A percentile compares a stretch with the other conserved stretches of the same genome.
These are phyloP conservation scores for Cecidostiba fungosa DNA, from an alignment of 2,888 invertebrate species.

Conservation along the genomic window DNA sequence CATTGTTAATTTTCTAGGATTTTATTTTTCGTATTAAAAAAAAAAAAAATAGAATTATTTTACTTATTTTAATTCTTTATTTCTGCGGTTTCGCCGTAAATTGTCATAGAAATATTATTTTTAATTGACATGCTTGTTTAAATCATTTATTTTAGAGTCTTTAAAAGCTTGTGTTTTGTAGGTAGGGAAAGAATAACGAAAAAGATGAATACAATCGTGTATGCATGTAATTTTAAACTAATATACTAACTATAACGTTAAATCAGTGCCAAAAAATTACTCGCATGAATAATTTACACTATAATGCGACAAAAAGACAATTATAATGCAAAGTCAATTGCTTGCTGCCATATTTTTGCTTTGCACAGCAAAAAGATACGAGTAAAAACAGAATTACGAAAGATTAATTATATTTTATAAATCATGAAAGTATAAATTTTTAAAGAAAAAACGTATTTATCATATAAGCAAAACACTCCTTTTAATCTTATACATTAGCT, in stretches of 20 bases:
- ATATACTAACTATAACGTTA: constrained; percentile 38
- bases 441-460: constrained; percentile 40
- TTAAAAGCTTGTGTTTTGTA: constrained; percentile 37
- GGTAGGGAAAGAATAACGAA: constrained; percentile 10
- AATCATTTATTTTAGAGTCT: constrained; percentile 49
- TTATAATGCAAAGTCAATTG: constrained; percentile 42
- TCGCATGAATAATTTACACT: constrained; percentile 45
- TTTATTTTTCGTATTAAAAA: constrained; percentile 54
- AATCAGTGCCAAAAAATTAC: constrained; percentile 59
- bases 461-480: constrained; percentile 35
- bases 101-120: constrained; percentile 37
- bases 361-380: constrained; percentile 28
- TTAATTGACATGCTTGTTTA: constrained; percentile 49
- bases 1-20: constrained; percentile 54
- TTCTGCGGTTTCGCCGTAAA: constrained; percentile 36
- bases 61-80: constrained; percentile 47
- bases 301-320: constrained; percentile 54
- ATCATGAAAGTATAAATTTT: constrained; percentile 42
- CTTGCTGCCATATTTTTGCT: constrained; percentile 51
- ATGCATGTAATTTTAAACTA: constrained; percentile 44
- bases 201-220: constrained; percentile 44
- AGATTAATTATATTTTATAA: constrained; percentile 44
- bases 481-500: constrained; percentile 51
- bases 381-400: constrained; percentile 35
- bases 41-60: constrained; percentile 35